Percentiles rank a stretch among this genome's conserved stretches.
These are phyloP conservation scores for Apostichopus parvimensis DNA, from an alignment of 35 echinoderm and acorn worm genomes.

Conservation along the genomic window DNA sequence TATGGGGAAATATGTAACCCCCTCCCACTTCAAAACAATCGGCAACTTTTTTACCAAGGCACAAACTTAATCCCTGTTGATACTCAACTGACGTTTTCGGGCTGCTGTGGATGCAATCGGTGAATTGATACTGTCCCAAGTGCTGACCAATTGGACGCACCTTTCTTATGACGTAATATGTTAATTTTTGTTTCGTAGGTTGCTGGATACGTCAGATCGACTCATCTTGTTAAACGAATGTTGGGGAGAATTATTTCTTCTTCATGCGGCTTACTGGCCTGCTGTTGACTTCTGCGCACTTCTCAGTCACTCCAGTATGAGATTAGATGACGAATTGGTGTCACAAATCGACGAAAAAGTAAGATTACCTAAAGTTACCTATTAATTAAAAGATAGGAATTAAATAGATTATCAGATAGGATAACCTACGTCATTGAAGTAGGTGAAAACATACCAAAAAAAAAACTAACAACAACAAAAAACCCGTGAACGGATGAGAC, in stretches of 20 bases:
- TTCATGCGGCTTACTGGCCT: conserved; percentile 96
- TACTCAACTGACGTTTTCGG: too few relatives aligned
- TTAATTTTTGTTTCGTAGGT: conserved; percentile 4
- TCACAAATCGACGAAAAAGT: conserved; percentile 50
- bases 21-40: too few relatives aligned
- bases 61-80: too few relatives aligned
- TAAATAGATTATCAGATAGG: too few relatives aligned
- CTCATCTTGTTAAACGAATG: conserved; percentile 78
- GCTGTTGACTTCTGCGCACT: conserved; percentile 83
- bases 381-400: too few relatives aligned
- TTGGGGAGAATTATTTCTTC: conserved; percentile 89
- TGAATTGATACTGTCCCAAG: conserved; percentile 88
- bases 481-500: too few relatives aligned
- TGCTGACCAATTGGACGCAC: too few relatives aligned
- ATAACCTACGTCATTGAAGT: too few relatives aligned
- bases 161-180: background rate
- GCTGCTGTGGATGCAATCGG: background rate
- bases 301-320: conserved; percentile 81
- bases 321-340: conserved; percentile 66
- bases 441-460: too few relatives aligned
- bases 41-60: too few relatives aligned
- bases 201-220: conserved; percentile 74
- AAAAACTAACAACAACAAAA: too few relatives aligned
- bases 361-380: background rate
- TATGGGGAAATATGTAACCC: too few relatives aligned